Percentiles rank a stretch among this genome's conserved stretches.
phyloP scores from a whole-genome alignment of 2,113 vertebrate species.

The Centropristis striata region DNA sequence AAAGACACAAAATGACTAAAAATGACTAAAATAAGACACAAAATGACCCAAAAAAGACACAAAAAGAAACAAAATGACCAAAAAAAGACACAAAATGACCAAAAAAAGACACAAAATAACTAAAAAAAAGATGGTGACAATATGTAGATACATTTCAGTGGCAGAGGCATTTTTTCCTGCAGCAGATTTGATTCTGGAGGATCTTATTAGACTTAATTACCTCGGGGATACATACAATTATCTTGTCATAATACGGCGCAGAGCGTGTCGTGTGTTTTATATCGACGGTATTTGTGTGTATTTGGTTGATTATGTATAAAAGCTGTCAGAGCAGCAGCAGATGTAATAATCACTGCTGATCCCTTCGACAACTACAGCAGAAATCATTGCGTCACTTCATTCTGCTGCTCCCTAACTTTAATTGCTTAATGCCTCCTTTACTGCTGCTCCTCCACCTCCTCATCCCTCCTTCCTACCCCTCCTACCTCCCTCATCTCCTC shows the following conservation, averaged over 20 bases:
- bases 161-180: conserved; percentile 40
- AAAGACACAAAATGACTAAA: too few species aligned
- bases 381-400: conserved; percentile 87
- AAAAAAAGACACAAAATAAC: too few species aligned
- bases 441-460: conserved; percentile 70
- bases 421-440: conserved; percentile 93
- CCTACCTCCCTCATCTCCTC: conserved; percentile 66
- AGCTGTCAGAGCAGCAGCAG: conserved; percentile 79
- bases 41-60: too few species aligned
- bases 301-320: conserved; percentile 63
- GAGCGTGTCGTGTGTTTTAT: conserved; percentile 46
- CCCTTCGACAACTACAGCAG: conserved; percentile 91
- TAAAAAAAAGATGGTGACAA: conserved; percentile 62
- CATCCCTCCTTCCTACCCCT: conserved; percentile 44
- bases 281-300: conserved; percentile 46
- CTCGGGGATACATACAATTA: conserved; percentile 63
- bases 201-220: conserved; percentile 71
- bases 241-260: conserved; percentile 58
- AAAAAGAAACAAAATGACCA: too few species aligned
- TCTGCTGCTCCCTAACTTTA: conserved; percentile 88
- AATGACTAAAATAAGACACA: too few species aligned
- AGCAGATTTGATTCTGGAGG: conserved; percentile 55
- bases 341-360: conserved; percentile 91
- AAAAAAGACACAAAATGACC: too few species aligned
- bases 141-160: conserved; percentile 54